Conservation (phyloP, 2,797 vertebrate species). For the Brachyrhaphis roseni region DNA sequence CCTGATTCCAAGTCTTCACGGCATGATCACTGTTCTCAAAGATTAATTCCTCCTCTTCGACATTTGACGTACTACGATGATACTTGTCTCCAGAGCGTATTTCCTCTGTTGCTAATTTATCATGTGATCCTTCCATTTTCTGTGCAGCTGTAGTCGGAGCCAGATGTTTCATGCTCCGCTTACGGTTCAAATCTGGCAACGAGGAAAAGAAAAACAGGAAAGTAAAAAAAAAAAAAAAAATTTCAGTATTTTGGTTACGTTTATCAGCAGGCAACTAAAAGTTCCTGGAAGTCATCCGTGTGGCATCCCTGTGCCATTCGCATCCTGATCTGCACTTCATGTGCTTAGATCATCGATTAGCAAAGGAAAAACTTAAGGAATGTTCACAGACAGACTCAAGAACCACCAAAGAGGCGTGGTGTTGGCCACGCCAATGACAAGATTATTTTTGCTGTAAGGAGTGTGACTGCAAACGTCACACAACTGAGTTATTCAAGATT, state of each 20-base stretch:
- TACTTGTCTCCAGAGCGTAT: constrained; percentile 25
- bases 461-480: constrained; percentile 1
- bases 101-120: constrained; percentile 24
- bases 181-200: constrained; percentile 57
- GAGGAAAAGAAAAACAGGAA: constrained; percentile 2
- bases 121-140: constrained; percentile 61
- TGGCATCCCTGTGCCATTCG: neutral
- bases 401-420: constrained; percentile 27
- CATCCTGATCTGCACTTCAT: neutral
- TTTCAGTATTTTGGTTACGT: neutral
- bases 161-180: constrained; percentile 64
- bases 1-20: constrained; percentile 43
- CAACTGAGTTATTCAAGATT: constrained; percentile 21
- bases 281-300: neutral
- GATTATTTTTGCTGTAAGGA: neutral
- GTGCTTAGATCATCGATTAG: constrained; percentile 15
- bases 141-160: constrained; percentile 48
- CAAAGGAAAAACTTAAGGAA: constrained; percentile 18
- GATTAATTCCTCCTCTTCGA: constrained; percentile 45
- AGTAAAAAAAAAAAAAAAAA: neutral
- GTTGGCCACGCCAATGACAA: constrained; percentile 8
- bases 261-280: constrained; percentile 4
- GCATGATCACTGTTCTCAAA: constrained; percentile 31
- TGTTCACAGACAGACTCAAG: neutral
- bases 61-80: constrained; percentile 21